Evolutionary conservation across 1,140 invertebrate species (phyloP).

Genomic region (Bombus consobrinus): DNA sequence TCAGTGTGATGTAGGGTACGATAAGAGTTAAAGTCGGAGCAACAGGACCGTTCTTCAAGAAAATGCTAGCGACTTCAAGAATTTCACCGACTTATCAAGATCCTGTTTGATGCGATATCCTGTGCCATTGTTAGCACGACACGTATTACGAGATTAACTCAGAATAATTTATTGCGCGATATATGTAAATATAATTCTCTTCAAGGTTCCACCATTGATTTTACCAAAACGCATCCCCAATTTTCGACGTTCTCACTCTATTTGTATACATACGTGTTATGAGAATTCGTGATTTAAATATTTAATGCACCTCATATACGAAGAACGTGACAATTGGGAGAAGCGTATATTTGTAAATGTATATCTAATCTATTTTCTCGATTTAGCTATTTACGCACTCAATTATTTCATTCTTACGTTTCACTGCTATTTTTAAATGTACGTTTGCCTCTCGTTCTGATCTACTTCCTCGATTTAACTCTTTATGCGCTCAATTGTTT

Average conservation of each 20-base stretch:
- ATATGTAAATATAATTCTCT: not conserved
- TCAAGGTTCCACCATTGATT: not conserved
- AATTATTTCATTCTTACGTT: too few species aligned
- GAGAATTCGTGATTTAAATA: not conserved
- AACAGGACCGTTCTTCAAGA: not conserved
- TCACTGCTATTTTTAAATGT: not conserved
- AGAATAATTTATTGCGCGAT: not conserved
- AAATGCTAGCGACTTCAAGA: not conserved
- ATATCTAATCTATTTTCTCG: not conserved
- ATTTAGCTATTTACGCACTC: not conserved
- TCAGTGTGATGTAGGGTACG: not conserved
- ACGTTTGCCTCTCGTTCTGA: not conserved
- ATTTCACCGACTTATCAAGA: not conserved
- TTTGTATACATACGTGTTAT: not conserved
- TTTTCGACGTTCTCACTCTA: accelerated
- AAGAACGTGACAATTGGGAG: too few species aligned
- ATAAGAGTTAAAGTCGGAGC: not conserved
- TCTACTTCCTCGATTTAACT: not conserved
- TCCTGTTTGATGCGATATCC: not conserved
- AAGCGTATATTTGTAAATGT: too few species aligned
- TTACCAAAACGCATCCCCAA: not conserved
- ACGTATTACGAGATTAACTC: not conserved
- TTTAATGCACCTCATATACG: too few species aligned
- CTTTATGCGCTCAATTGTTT: too few species aligned
- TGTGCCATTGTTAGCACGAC: not conserved